A percentile compares a stretch with the other conserved stretches of the same genome.
Conservation (phyloP, 2,113 vertebrate genomes). For the Xiphophorus hellerii region DNA sequence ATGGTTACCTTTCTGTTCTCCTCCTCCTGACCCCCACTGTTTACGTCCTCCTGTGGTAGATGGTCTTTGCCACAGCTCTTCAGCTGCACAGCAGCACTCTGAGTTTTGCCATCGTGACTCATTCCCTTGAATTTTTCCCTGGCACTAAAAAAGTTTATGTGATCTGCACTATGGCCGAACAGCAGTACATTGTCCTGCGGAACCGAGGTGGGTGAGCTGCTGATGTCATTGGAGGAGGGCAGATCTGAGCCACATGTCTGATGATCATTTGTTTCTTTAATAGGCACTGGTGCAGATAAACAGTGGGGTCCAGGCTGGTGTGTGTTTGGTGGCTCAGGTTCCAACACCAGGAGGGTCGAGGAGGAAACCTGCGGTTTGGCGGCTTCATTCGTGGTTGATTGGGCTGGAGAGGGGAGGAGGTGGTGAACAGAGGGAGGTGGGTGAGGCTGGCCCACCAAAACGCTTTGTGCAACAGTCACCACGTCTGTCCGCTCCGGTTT, state of each 20-base stretch:
- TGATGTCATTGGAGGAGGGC: constrained; percentile 49
- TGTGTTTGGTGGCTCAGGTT: constrained; percentile 50
- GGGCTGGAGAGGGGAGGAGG: constrained; percentile 32
- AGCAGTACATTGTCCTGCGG: constrained; percentile 56
- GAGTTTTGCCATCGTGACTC: constrained; percentile 86
- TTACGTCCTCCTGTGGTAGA: constrained; percentile 48
- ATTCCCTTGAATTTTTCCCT: constrained; percentile 95
- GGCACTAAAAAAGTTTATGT: constrained; percentile 96
- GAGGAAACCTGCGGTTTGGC: constrained; percentile 35
- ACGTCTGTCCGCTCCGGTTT: constrained; percentile 52
- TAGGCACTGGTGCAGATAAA: constrained; percentile 49
- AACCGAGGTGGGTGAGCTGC: constrained; percentile 65
- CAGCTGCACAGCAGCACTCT: constrained; percentile 50
- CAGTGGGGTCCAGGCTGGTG: constrained; percentile 21
- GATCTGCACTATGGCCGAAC: constrained; percentile 82
- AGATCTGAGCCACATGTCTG: constrained; percentile 35
- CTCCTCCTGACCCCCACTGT: constrained; percentile 50
- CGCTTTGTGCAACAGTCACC: constrained; percentile 56
- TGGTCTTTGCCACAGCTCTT: constrained; percentile 67
- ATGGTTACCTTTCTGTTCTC: constrained; percentile 67
- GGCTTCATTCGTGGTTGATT: constrained; percentile 24
- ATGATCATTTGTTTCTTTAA: constrained; percentile 45
- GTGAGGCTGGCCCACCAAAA: constrained; percentile 55
- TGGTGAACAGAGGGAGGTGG: constrained; percentile 59
- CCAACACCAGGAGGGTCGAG: constrained; percentile 38